A percentile compares a stretch with the other conserved stretches of the same genome.
phyloP scores from a whole-genome alignment of 2,113 vertebrate species.

The Excalfactoria chinensis region DNA sequence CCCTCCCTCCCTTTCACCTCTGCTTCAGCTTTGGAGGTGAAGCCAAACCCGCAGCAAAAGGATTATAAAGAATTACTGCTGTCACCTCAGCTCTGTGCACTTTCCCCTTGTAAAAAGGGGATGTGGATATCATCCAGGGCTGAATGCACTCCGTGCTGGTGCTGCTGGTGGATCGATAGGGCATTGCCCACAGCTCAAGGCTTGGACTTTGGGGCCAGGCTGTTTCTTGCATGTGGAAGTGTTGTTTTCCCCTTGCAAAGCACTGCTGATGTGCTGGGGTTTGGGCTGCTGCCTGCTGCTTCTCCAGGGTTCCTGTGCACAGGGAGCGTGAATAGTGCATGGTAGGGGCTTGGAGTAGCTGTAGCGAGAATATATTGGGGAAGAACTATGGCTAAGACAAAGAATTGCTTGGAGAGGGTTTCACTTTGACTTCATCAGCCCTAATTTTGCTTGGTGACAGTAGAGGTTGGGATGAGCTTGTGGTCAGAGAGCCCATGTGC shows the following conservation, averaged over 20 bases:
- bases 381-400: rapidly evolving
- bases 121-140: background rate
- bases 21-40: background rate
- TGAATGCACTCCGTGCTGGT: rapidly evolving
- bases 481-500: rapidly evolving
- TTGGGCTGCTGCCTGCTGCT: background rate
- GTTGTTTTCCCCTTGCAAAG: background rate
- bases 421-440: rapidly evolving
- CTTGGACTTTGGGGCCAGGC: background rate
- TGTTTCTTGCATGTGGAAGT: rapidly evolving
- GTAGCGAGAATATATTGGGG: background rate
- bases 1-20: background rate
- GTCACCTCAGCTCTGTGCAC: rapidly evolving
- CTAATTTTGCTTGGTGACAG: background rate
- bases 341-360: rapidly evolving
- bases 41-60: background rate
- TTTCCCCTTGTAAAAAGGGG: rapidly evolving
- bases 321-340: rapidly evolving
- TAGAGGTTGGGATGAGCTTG: background rate
- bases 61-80: background rate
- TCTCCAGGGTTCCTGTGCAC: background rate
- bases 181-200: rapidly evolving
- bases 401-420: background rate
- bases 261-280: background rate
- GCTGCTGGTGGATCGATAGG: rapidly evolving